Evolutionary conservation across 2,888 invertebrate species (phyloP).

Genomic region (Cheilosia urbana): DNA sequence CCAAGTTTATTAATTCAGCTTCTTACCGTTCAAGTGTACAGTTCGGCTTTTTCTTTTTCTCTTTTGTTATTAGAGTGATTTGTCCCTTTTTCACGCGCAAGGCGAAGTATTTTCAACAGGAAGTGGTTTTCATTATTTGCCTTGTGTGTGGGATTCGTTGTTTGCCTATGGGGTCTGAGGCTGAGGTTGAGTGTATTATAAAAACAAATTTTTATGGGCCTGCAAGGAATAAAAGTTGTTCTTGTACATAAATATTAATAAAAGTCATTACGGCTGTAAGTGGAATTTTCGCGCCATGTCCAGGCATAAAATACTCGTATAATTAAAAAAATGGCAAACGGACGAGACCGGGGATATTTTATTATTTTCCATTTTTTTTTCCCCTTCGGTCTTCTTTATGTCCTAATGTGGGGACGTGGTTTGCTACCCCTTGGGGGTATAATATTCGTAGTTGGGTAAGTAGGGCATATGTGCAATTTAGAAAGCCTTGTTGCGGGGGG

Average conservation of each 20-base stretch:
- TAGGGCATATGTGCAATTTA: constrained; percentile 60
- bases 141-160: constrained; percentile 26
- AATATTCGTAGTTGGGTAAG: background rate
- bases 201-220: constrained; percentile 53
- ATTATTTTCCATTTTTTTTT: constrained; percentile 52
- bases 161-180: constrained; percentile 20
- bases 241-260: constrained; percentile 73
- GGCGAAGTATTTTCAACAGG: constrained; percentile 14
- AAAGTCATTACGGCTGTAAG: constrained; percentile 74
- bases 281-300: constrained; percentile 74
- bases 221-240: constrained; percentile 69
- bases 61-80: background rate
- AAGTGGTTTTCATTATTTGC: constrained; percentile 2
- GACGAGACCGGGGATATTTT: constrained; percentile 51
- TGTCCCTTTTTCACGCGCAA: background rate
- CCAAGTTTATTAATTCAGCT: constrained; percentile 63
- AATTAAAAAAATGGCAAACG: constrained; percentile 66
- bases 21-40: constrained; percentile 27
- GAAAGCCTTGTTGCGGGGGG: constrained; percentile 7
- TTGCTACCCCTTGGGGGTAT: constrained; percentile 1
- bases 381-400: constrained; percentile 16
- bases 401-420: background rate
- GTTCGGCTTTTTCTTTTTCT: background rate
- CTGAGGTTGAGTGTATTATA: constrained; percentile 35
- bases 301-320: constrained; percentile 67